These are phyloP conservation scores for Acanthaster planci DNA, from an alignment of 35 echinoderm and acorn worm genomes.

Conservation along the genomic window DNA sequence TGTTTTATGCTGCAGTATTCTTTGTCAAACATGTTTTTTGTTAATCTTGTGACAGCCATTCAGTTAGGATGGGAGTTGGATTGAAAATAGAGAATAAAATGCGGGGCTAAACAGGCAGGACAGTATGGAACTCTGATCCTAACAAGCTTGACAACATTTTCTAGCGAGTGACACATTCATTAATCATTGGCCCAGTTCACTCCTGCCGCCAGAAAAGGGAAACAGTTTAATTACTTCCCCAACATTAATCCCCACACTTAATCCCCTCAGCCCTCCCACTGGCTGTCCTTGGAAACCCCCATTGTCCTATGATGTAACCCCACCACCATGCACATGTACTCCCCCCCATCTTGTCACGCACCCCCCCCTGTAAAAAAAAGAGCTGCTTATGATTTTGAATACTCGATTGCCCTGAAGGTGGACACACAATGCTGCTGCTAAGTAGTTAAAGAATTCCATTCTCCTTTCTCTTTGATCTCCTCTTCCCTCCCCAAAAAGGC, in stretches of 20 bases:
- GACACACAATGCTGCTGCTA: not conserved
- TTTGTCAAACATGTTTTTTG: too few relatives aligned
- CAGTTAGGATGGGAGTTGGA: too few relatives aligned
- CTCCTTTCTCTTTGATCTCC: too few relatives aligned
- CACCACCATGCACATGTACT: too few relatives aligned
- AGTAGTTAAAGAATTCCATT: not conserved
- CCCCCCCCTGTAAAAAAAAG: not conserved
- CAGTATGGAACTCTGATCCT: too few relatives aligned
- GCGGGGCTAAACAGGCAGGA: too few relatives aligned
- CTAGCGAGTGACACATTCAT: conserved; percentile 6
- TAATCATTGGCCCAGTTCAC: not conserved
- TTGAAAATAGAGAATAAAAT: too few relatives aligned
- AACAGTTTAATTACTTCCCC: conserved; percentile 17
- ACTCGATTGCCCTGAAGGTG: not conserved
- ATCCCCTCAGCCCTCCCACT: not conserved
- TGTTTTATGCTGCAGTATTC: too few relatives aligned
- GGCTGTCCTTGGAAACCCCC: not conserved
- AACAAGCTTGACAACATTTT: too few relatives aligned
- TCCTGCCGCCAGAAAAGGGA: not conserved
- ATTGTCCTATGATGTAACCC: not conserved
- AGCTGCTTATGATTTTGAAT: not conserved
- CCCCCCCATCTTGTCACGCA: not conserved
- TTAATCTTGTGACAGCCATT: too few relatives aligned
- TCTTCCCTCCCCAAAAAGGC: too few relatives aligned
- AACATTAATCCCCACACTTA: conserved; percentile 16